Evolutionary conservation across 2,113 vertebrate species (phyloP).

Genomic region (Percopsis transmontana): DNA sequence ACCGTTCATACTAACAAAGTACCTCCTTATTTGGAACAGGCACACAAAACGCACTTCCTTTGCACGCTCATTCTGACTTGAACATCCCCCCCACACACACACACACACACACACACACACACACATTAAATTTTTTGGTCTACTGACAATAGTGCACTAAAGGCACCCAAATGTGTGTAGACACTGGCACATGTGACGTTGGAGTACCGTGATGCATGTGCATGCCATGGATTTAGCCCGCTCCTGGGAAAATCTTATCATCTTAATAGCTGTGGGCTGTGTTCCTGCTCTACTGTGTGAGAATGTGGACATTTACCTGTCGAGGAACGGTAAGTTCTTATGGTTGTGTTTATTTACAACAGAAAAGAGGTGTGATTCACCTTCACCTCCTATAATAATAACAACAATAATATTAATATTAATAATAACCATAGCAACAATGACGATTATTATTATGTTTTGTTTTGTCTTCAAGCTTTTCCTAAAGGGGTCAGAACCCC

Average conservation of each 20-base stretch:
- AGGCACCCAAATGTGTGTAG: background rate
- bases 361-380: background rate
- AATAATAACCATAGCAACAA: too few species aligned
- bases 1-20: too few species aligned
- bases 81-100: too few species aligned
- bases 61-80: too few species aligned
- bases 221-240: conserved; percentile 45
- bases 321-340: conserved; percentile 65
- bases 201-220: background rate
- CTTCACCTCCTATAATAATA: too few species aligned
- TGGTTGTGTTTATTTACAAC: background rate
- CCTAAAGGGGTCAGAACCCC: too few species aligned
- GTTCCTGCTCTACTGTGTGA: conserved; percentile 2
- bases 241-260: conserved; percentile 25
- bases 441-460: too few species aligned
- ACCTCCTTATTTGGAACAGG: too few species aligned
- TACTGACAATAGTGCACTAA: background rate
- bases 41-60: too few species aligned
- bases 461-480: too few species aligned
- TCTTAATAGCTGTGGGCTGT: conserved; percentile 49
- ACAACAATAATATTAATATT: too few species aligned
- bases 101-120: conserved; percentile 12
- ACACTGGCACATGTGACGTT: background rate
- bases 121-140: background rate
- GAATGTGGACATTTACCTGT: conserved; percentile 31